phyloP scores from a whole-genome alignment of 2,888 invertebrate genomes.

The Lamproptera curius region DNA sequence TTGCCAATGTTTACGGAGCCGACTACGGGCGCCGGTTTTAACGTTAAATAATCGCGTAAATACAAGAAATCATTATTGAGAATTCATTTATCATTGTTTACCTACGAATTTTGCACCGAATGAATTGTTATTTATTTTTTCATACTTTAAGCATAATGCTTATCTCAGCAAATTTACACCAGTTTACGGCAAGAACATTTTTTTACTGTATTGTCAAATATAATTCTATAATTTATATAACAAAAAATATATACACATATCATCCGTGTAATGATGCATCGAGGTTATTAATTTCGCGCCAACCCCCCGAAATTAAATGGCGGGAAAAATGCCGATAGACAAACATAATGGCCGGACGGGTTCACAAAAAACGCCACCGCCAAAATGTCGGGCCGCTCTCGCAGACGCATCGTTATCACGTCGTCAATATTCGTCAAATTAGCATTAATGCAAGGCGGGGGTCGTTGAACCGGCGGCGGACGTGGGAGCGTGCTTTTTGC shows the following conservation, averaged over 20 bases:
- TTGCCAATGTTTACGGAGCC: too few species aligned
- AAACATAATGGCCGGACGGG: conserved; percentile 2
- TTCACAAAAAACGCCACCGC: conserved; percentile 7
- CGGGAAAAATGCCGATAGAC: conserved; percentile 3
- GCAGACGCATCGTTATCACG: conserved; percentile 38
- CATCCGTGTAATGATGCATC: not conserved
- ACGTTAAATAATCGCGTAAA: too few species aligned
- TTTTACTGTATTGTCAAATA: too few species aligned
- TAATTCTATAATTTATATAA: not conserved
- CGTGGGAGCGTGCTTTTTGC: conserved; percentile 70
- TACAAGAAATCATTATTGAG: too few species aligned
- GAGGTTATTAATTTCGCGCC: too few species aligned
- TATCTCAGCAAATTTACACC: too few species aligned
- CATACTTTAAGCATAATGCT: too few species aligned
- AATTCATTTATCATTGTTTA: too few species aligned
- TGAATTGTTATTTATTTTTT: too few species aligned
- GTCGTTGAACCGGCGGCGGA: conserved; percentile 50
- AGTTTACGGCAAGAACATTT: too few species aligned
- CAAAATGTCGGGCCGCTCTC: conserved; percentile 15
- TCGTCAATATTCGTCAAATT: conserved; percentile 62
- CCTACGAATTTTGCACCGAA: too few species aligned
- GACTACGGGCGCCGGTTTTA: too few species aligned
- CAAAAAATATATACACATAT: not conserved
- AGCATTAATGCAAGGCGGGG: conserved; percentile 57
- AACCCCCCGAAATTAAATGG: not conserved